phyloP scores from a whole-genome alignment of 1,140 invertebrate genomes.

The Whitmania pigra region DNA sequence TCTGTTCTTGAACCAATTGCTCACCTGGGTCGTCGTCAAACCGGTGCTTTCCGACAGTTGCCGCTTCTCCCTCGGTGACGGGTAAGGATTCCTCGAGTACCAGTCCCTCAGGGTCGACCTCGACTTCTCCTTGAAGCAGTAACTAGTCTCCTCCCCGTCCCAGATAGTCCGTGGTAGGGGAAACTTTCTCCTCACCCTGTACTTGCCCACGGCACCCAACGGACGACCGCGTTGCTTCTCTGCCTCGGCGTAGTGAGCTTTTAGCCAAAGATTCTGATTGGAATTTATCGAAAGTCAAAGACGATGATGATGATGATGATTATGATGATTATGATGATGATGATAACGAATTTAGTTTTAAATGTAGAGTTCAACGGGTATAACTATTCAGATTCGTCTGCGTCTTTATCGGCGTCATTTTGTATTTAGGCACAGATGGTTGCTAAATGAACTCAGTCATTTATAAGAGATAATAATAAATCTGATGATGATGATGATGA shows the following conservation, averaged over 20 bases:
- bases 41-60: conserved; percentile 92
- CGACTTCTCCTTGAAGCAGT: conserved; percentile 14
- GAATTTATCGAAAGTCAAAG: neutral
- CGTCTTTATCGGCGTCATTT: too few species aligned
- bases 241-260: conserved; percentile 68
- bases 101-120: conserved; percentile 5
- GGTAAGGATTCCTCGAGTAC: conserved; percentile 95
- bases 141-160: conserved; percentile 75
- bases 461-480: neutral
- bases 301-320: neutral
- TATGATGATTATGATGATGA: conserved; percentile 12
- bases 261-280: conserved; percentile 58
- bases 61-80: conserved; percentile 94
- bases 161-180: conserved; percentile 91
- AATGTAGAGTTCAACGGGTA: neutral
- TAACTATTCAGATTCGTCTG: too few species aligned
- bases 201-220: conserved; percentile 82
- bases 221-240: conserved; percentile 83
- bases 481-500: neutral
- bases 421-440: too few species aligned
- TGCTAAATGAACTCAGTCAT: too few species aligned
- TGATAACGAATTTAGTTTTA: neutral
- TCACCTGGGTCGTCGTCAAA: conserved; percentile 93
- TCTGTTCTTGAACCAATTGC: conserved; percentile 43
- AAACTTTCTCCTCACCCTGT: conserved; percentile 91